phyloP scores from a whole-genome alignment of 1,140 invertebrate species.

The Bombus impatiens region DNA sequence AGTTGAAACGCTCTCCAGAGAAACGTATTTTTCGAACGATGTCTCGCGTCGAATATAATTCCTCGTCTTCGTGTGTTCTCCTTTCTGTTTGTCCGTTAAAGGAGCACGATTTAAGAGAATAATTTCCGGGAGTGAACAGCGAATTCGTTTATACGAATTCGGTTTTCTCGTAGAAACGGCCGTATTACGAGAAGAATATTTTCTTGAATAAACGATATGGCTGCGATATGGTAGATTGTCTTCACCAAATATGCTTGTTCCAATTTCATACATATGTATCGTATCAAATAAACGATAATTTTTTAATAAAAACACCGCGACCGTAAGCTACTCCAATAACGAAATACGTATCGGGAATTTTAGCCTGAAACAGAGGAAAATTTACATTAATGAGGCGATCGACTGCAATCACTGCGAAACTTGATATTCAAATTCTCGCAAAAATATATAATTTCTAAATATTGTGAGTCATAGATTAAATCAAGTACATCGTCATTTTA shows the following conservation, averaged over 20 bases:
- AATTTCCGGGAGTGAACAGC: neutral
- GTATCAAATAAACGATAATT: neutral
- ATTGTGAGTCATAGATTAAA: too few species aligned
- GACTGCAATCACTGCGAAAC: neutral
- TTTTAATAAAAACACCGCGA: neutral
- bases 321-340: neutral
- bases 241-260: neutral
- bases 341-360: neutral
- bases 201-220: neutral
- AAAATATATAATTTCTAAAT: too few species aligned
- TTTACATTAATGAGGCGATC: neutral
- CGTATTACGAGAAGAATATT: neutral
- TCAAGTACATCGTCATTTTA: too few species aligned
- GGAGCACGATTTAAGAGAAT: slow-evolving; percentile 9
- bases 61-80: neutral
- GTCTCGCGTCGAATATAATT: neutral
- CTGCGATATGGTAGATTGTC: neutral
- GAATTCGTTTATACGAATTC: neutral
- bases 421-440: neutral
- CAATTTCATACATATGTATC: neutral
- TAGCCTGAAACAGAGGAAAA: too few species aligned
- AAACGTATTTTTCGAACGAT: neutral
- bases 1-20: neutral
- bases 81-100: neutral
- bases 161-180: neutral